Percentiles rank a stretch among this genome's conserved stretches.
Evolutionary conservation across 2,113 vertebrate genomes (phyloP).

Genomic region (Onychostruthus taczanowskii): DNA sequence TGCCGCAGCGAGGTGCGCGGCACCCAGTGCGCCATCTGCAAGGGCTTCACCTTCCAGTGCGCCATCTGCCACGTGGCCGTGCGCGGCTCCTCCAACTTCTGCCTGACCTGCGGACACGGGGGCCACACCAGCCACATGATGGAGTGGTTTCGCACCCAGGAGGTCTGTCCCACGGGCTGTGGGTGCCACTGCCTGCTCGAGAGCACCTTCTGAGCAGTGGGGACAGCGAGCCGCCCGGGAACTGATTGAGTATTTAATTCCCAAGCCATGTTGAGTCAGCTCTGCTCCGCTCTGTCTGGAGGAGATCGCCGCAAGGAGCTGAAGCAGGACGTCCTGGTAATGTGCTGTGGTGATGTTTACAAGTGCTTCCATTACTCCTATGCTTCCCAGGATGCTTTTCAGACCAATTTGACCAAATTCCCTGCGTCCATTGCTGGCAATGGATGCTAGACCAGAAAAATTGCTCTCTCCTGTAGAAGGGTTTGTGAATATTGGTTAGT

Average conservation of each 20-base stretch:
- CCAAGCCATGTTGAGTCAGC: not conserved
- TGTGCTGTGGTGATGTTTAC: not conserved
- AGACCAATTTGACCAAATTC: not conserved
- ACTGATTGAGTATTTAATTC: rapidly evolving
- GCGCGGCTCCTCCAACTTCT: conserved; percentile 95
- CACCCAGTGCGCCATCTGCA: conserved; percentile 92
- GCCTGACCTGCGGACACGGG: conserved; percentile 92
- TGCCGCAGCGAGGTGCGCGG: conserved; percentile 92
- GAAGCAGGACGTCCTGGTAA: not conserved
- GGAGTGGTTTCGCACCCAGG: conserved; percentile 96
- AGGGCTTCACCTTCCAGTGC: conserved; percentile 95
- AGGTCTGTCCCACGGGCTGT: conserved; percentile 94
- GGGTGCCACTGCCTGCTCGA: conserved; percentile 94
- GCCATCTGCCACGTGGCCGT: conserved; percentile 96
- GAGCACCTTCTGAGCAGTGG: conserved; percentile 86
- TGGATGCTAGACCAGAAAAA: not conserved
- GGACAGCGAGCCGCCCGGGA: not conserved
- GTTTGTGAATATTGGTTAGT: not conserved
- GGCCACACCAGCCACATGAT: conserved; percentile 98
- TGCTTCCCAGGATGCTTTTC: not conserved
- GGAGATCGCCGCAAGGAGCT: not conserved
- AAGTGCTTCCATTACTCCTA: conserved; percentile 9
- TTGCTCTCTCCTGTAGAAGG: not conserved
- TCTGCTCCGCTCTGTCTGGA: not conserved
- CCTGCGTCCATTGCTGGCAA: not conserved